Conservation (phyloP, 2,797 vertebrate species). For the Sciurus vulgaris region DNA sequence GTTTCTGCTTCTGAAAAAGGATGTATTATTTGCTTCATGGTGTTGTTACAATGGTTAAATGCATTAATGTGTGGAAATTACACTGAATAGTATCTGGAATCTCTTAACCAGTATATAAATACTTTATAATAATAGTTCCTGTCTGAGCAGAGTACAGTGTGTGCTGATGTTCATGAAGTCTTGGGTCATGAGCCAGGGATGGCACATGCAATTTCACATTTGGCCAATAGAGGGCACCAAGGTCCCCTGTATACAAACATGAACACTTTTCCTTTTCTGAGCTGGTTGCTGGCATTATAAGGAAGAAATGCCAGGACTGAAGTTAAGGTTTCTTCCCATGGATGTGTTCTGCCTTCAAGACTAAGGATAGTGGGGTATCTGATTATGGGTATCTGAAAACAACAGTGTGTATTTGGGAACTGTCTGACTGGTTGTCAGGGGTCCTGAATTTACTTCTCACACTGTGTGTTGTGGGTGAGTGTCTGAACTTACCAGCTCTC, state of each 20-base stretch:
- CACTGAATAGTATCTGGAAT: background rate
- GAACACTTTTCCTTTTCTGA: background rate
- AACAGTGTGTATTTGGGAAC: background rate
- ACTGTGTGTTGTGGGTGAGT: background rate
- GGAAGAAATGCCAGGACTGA: background rate
- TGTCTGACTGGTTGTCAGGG: background rate
- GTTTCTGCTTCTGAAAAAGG: constrained; percentile 30
- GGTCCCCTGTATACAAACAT: background rate
- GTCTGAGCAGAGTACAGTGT: background rate
- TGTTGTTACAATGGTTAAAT: background rate
- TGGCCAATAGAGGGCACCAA: background rate
- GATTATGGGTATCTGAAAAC: background rate
- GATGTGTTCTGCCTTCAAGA: background rate
- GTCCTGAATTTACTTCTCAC: background rate
- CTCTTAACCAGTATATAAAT: background rate
- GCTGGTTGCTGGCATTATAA: background rate
- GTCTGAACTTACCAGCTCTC: background rate
- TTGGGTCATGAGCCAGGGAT: background rate
- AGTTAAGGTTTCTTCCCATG: background rate
- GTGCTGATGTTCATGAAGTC: background rate
- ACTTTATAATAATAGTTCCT: background rate
- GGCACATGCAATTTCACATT: background rate
- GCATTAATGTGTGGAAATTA: background rate
- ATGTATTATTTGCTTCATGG: background rate
- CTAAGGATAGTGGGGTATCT: background rate